These are phyloP conservation scores for Dufourea novaeangliae DNA, from an alignment of 1,140 invertebrate species.

Conservation along the genomic window DNA sequence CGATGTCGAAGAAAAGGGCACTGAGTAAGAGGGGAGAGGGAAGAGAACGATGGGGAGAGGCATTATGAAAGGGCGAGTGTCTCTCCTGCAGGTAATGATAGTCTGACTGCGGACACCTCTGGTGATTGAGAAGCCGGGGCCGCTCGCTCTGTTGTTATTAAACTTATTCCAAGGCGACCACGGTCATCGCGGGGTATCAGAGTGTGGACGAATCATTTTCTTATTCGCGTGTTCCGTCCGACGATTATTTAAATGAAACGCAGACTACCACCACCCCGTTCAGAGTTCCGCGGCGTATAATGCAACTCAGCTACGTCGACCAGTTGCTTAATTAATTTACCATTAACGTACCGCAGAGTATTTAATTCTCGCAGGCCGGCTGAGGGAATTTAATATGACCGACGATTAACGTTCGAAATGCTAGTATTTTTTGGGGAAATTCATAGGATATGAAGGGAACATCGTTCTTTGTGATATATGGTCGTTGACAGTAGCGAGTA, in stretches of 20 bases:
- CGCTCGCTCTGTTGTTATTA: conserved; percentile 73
- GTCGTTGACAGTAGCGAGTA: neutral
- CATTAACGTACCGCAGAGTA: neutral
- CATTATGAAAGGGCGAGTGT: conserved; percentile 28
- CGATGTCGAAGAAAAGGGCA: neutral
- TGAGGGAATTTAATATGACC: conserved; percentile 21
- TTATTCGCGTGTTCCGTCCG: conserved; percentile 12
- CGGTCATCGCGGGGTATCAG: conserved; percentile 18
- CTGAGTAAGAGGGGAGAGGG: neutral
- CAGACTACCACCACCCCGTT: conserved; percentile 18
- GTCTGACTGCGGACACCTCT: conserved; percentile 47
- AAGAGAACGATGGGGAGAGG: neutral
- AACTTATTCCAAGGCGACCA: conserved; percentile 61
- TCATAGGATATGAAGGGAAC: neutral
- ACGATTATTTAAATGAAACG: conserved; percentile 52
- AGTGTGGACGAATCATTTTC: conserved; percentile 4
- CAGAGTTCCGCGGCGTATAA: neutral
- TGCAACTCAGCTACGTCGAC: neutral
- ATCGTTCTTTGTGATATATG: neutral
- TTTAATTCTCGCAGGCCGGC: neutral
- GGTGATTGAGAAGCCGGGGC: conserved; percentile 56
- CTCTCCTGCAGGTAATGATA: conserved; percentile 58
- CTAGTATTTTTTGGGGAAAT: neutral
- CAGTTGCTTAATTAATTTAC: conserved; percentile 29
- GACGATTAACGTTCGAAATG: neutral